Evolutionary conservation across 2,113 vertebrate genomes (phyloP), one percentile per base, ranked within the genome.

Genomic region (Melanerpes aurifrons): DNA sequence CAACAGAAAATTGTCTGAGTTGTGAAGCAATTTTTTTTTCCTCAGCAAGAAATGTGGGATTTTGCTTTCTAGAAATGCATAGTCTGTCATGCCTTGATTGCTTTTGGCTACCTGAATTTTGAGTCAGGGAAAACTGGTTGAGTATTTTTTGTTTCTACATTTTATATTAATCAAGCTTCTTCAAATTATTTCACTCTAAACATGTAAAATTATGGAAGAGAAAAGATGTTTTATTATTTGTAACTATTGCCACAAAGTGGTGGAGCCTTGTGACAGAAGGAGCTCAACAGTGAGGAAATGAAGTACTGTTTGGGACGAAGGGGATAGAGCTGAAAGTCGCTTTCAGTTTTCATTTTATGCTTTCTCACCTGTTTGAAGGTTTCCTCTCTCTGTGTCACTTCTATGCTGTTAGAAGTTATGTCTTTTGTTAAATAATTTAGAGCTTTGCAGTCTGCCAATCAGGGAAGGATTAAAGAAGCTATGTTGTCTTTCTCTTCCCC

Each of bases 371-470:
- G 90, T 97, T 97, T 97, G 97, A 97, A 98, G 97, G 84, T 32
- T 84, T 93, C 32, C 71, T 97, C 92, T 92, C 86, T 62, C 15
- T 5, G 2, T 96, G 96, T 96, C 95, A 95, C 92, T 97, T 93
- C 95, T 91, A 56, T 82, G 95, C 96, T 95, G 94, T 98, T 96
- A 98, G 98, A 98, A 98, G 97, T 96, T 97, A 94, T 82, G 89
- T 93, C 97, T 97, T 98, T 98, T 98, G 97, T 98, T 98, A 98
- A 97, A 98, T 98, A 98, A 98, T 98, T 98, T 97, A 98, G 91
- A 95, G 89, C 66, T 97, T 94, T 94, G 68, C 83, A 94, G 92
- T 87, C 97, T 98, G 98, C 94, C 97, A 96, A 54, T 97, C 96
- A 97, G 95, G 37, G 28, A 47, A 92, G 95, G 97, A 97, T 97